Conservation (phyloP, 2,113 vertebrate genomes). For the Chelonoidis abingdonii region DNA sequence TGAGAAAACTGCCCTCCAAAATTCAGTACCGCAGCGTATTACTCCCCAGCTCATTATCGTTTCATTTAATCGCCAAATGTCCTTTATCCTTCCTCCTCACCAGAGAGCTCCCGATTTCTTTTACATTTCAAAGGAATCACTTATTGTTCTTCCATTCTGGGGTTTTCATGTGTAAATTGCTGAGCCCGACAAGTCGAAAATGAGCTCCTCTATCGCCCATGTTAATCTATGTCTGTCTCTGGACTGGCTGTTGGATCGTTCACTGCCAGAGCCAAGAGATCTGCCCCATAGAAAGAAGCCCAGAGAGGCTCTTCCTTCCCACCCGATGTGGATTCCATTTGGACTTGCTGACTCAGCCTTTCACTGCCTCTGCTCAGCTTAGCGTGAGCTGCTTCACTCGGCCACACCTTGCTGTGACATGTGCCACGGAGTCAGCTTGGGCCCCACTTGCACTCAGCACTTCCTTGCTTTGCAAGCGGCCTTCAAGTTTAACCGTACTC, state of each 20-base stretch:
- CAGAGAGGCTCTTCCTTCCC: neutral
- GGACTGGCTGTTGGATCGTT: neutral
- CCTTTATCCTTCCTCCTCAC: slow-evolving; percentile 77
- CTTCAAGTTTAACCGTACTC: neutral
- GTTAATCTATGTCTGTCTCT: slow-evolving; percentile 30
- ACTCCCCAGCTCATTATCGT: slow-evolving; percentile 77
- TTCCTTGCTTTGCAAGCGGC: neutral
- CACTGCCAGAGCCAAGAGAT: neutral
- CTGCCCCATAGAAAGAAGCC: neutral
- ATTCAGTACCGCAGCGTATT: slow-evolving; percentile 47
- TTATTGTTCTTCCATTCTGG: slow-evolving; percentile 78
- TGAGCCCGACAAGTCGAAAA: slow-evolving; percentile 71
- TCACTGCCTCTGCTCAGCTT: neutral
- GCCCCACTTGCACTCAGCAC: neutral
- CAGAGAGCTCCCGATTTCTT: slow-evolving; percentile 83
- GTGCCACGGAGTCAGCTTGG: neutral
- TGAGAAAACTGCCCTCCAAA: slow-evolving; percentile 48
- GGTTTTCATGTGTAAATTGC: slow-evolving; percentile 76
- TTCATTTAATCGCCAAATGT: slow-evolving; percentile 82
- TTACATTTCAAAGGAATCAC: slow-evolving; percentile 81
- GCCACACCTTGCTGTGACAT: neutral
- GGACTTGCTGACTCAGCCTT: neutral
- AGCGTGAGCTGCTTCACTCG: neutral
- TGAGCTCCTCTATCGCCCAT: slow-evolving; percentile 49
- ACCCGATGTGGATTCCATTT: neutral